Evolutionary conservation across 2,888 invertebrate species (phyloP), one percentile per base, ranked within the genome.

Genomic region (Aethes cnicana): DNA sequence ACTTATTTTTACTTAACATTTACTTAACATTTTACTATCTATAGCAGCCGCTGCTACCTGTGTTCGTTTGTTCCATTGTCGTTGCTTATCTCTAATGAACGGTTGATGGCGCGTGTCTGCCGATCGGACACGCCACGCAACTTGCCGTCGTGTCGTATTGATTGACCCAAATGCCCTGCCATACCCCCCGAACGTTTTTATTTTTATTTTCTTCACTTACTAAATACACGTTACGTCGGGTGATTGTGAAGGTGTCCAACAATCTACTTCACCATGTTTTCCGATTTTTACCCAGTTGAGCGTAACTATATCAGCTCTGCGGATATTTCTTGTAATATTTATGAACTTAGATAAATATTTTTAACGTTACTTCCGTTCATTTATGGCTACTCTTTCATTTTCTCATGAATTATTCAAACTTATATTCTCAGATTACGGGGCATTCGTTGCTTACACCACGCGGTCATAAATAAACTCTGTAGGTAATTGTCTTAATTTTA

Each of bases 151-250:
- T 73, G 67, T 73, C 64, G 63, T 84, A 85, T 85, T 69, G 84
- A 85, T 85, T 84, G 84, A 85, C 83, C 84, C 66, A 80, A 78
- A 81, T 84, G 70, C 66, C 63, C 49, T 54, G 28, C 54, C 52
- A 26, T 30, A 30, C 53, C 58, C n/a, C 58, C 60, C 43, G 14
- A 33, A 36, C 48, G 37, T 14, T 61, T 56, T 67, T 66, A 56
- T 60, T 59, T 56, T 58, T 56, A 44, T 32, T 49, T 46, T 43
- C 30, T 25, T n/a, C n/a, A n/a, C n/a, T n/a, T n/a, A n/a, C n/a
- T n/a, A n/a, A 18, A 52, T 30, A 37, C 21, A 47, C 20, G n/a
- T 26, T 3, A n/a, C 42, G 42, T 14, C 14, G 32, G 32, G 28
- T 14, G 42, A 12, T 35, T 35, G 35, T 14, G 8, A 20, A 21